phyloP scores from a whole-genome alignment of 2,113 vertebrate species.

The Zosterops lateralis region DNA sequence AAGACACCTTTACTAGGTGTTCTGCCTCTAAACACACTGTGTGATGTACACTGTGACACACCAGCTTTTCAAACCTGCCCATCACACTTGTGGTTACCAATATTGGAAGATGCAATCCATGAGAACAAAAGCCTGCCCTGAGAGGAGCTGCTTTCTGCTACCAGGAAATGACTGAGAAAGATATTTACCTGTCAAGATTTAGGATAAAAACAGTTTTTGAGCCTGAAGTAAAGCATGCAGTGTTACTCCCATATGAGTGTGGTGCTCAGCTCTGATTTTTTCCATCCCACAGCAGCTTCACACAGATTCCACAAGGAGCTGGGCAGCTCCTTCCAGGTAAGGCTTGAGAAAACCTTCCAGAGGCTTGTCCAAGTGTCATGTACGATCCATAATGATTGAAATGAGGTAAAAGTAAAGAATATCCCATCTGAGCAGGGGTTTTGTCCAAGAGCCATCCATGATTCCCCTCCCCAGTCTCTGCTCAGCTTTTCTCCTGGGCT shows the following conservation, averaged over 20 bases:
- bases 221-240: not conserved
- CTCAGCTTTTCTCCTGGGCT: not conserved
- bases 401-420: not conserved
- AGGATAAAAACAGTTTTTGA: not conserved
- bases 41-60: not conserved
- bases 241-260: not conserved
- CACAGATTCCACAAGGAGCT: not conserved
- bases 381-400: rapidly evolving
- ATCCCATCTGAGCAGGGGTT: not conserved
- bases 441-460: not conserved
- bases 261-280: not conserved
- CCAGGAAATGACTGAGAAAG: not conserved
- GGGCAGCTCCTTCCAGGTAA: not conserved
- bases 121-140: not conserved
- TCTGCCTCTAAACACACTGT: not conserved
- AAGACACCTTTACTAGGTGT: not conserved
- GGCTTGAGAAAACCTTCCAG: not conserved
- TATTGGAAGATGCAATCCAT: not conserved
- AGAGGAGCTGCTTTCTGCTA: not conserved
- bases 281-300: not conserved
- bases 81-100: not conserved
- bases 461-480: not conserved
- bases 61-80: not conserved
- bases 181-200: not conserved
- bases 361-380: not conserved